Base-by-base conservation (phyloP, 2,888 invertebrate species). In the Notocelia uddmanniana region DNA sequence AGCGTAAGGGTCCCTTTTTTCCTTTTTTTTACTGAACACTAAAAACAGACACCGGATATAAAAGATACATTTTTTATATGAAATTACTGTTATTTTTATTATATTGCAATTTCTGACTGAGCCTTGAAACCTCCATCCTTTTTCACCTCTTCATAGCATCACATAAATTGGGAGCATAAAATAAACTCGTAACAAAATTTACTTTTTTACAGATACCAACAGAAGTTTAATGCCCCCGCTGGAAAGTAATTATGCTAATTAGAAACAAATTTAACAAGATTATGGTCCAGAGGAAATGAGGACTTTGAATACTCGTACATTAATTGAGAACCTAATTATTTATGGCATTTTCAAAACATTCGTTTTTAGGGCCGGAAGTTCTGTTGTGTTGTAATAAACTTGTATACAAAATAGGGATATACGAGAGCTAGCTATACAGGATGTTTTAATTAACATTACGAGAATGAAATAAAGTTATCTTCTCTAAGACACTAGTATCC, bases 321-420 rank as follows among this genome's bases (percentile, higher is more conserved):
- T 74, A 75, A 72, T 75, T 73, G 74, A 68, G 68, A 45, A 55
- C 55, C 69, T 73, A 73, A 74, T 75, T 75, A 74, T 73, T 75
- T 72, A 74, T 63, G 50, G n/a, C 52, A 55, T 41, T 72, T 75
- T 75, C 69, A 74, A 67, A 64, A 64, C 34, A 72, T 19, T 62
- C n/a, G 19, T 60, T 72, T 54, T 31, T 31, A n/a, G 55, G 54
- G 60, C 2, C 19, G 3, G 10, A 2, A 19, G 1, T 21, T 11
- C 21, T 11, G 52, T 2, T 21, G 21, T 18, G 13, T n/a, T n/a
- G n/a, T n/a, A n/a, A n/a, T n/a, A n/a, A n/a, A n/a, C n/a, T n/a
- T n/a, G n/a, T 52, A 11, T 52, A 19, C 15, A 15, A 13, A 52
- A 52, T 23, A 3, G 21, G 21, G 21, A 23, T 52, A 18, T 52